Evolutionary conservation across 2,888 invertebrate species (phyloP).

Genomic region (Netelia inedita): DNA sequence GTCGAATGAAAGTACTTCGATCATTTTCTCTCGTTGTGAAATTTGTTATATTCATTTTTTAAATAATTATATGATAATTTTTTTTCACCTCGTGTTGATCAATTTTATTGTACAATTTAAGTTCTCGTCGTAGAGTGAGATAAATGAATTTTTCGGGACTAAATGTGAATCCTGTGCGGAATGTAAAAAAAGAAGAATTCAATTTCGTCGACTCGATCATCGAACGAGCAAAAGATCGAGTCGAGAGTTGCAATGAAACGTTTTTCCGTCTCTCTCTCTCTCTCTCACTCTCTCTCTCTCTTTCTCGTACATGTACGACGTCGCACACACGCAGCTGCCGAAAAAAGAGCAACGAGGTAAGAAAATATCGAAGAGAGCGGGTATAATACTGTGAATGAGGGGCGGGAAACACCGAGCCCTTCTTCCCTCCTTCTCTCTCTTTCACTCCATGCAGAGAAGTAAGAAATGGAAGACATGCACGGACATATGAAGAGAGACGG

Average conservation of each 20-base stretch:
- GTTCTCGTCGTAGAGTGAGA: no score
- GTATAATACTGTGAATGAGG: conserved; percentile 31
- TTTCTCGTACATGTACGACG: neutral
- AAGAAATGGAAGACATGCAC: conserved; percentile 56
- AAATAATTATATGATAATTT: no score
- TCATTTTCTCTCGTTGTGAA: neutral
- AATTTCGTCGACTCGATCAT: no score
- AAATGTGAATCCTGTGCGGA: no score
- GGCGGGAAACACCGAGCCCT: conserved; percentile 53
- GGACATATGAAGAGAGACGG: conserved; percentile 45
- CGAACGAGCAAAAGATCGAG: no score
- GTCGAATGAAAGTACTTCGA: neutral
- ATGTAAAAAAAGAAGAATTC: no score
- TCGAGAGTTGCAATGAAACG: neutral
- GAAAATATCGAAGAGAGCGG: conserved; percentile 35
- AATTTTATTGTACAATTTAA: no score
- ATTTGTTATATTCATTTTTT: no score
- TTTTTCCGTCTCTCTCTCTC: neutral
- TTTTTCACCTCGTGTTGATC: no score
- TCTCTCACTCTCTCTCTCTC: no score
- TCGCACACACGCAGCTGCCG: conserved; percentile 53
- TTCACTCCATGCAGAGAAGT: conserved; percentile 26
- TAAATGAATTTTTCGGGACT: no score
- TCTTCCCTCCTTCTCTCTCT: conserved; percentile 7
- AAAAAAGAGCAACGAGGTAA: conserved; percentile 47